phyloP scores from a whole-genome alignment of 1,140 invertebrate species.

The Archegozetes longisetosus region DNA sequence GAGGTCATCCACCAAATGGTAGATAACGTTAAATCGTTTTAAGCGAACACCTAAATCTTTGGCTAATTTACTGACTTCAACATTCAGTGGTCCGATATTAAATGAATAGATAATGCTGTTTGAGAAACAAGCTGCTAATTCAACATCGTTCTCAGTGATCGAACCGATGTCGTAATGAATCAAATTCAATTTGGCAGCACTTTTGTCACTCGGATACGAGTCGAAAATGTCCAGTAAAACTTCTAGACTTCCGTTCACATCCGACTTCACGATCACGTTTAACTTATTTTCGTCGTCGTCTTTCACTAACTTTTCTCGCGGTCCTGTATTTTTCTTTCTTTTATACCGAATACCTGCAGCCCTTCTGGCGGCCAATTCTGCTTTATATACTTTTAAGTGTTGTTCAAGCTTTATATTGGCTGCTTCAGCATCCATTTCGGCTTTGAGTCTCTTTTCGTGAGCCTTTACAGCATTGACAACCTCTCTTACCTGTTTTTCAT shows the following conservation, averaged over 20 bases:
- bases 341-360: constrained; percentile 31
- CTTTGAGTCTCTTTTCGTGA: constrained; percentile 41
- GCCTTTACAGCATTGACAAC: constrained; percentile 47
- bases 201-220: constrained; percentile 54
- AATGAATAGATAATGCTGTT: constrained; percentile 59
- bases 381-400: constrained; percentile 46
- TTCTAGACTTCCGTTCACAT: constrained; percentile 80
- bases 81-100: constrained; percentile 41
- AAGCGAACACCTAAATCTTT: constrained; percentile 41
- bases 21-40: constrained; percentile 66
- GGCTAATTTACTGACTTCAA: constrained; percentile 35
- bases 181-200: constrained; percentile 54
- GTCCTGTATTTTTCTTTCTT: not conserved
- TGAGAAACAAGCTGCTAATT: constrained; percentile 44
- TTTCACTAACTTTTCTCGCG: constrained; percentile 7
- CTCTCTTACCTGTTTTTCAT: constrained; percentile 51
- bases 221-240: constrained; percentile 80
- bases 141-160: constrained; percentile 62
- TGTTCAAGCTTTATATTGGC: constrained; percentile 49
- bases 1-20: constrained; percentile 73
- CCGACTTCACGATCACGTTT: constrained; percentile 29
- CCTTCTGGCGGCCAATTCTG: constrained; percentile 42
- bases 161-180: constrained; percentile 78
- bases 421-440: constrained; percentile 39
- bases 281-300: constrained; percentile 14